Conservation (phyloP, 2,888 invertebrate genomes). For the Pristionchus fissidentatus region DNA sequence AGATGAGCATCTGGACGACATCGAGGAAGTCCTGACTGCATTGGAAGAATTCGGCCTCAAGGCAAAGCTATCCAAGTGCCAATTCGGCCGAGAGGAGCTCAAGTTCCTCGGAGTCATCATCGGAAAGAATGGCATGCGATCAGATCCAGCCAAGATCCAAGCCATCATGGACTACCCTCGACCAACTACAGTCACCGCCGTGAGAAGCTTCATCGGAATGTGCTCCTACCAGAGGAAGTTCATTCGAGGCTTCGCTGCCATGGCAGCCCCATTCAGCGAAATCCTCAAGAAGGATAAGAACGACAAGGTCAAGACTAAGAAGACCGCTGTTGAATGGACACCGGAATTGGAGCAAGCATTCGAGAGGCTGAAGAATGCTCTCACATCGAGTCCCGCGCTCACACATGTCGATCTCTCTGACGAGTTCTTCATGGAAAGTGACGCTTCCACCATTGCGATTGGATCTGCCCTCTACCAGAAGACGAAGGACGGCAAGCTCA, state of each 20-base stretch:
- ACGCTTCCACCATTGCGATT: constrained; percentile 53
- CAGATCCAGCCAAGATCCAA: constrained; percentile 54
- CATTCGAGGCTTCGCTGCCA: constrained; percentile 54
- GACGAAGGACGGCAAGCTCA: constrained; percentile 21
- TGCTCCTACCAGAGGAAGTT: constrained; percentile 57
- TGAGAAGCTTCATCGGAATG: constrained; percentile 56
- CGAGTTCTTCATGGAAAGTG: constrained; percentile 53
- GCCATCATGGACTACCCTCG: constrained; percentile 50
- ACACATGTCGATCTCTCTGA: constrained; percentile 15
- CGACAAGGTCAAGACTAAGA: not conserved
- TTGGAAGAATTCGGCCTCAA: constrained; percentile 54
- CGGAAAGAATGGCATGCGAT: constrained; percentile 54
- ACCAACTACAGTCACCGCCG: constrained; percentile 50
- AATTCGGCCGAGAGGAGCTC: constrained; percentile 54
- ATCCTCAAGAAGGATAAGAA: constrained; percentile 51
- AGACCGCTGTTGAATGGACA: constrained; percentile 49
- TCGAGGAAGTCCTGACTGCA: constrained; percentile 52
- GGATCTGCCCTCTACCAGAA: constrained; percentile 52
- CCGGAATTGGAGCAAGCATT: constrained; percentile 48
- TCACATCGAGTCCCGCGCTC: constrained; percentile 53
- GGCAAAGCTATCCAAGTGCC: constrained; percentile 54
- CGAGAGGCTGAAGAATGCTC: constrained; percentile 50
- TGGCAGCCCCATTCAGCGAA: constrained; percentile 54
- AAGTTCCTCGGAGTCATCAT: constrained; percentile 58
- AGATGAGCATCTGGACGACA: constrained; percentile 58